Base-by-base conservation (phyloP, 1,140 invertebrate genomes). In the Ephestia elutella region DNA sequence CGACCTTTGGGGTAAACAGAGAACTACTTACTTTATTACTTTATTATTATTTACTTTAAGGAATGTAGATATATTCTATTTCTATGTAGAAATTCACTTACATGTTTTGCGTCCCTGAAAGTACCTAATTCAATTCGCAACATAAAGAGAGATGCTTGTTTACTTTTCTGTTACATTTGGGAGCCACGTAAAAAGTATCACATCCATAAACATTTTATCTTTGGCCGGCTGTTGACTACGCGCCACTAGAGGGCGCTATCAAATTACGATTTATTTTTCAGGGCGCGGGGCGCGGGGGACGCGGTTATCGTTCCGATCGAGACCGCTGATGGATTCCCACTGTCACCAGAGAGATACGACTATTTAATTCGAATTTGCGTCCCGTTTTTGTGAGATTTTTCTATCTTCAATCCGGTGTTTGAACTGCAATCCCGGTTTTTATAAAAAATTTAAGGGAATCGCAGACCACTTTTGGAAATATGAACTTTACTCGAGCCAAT, bases 301-400 rank as follows among this genome's bases (percentile, higher is more conserved):
- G 57, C 49, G 59, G 62, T 68, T 71, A 68, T 71, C 71, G 64
- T 49, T 59, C 49, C 65, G 66, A 78, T 75, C 70, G 66, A 63
- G 54, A 59, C 66, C 71, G 57, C 65, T 71, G 71, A 80, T 78
- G 75, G 68, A 73, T 78, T 71, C 68, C 59, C 59, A 71, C 67
- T 73, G 75, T 77, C 70, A 69, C 65, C 50, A 56, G 54, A 61
- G 57, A 72, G 63, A 73, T 80, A 75, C 68, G 66, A 76, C 75
- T 78, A 80, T 79, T 80, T 76, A 82, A 79, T 82, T 78, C 70
- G 68, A 75, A 73, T 81, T 80, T 66, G 67, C 62, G 62, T 65
- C 65, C 63, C 59, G 61, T 78, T 79, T 80, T 73, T 73, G 58
- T 60, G 63, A 62, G 72, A 69, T 67, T 73, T 68, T 70, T 65